phyloP scores from a whole-genome alignment of 2,113 vertebrate genomes.

The Siphamia tubifer region DNA sequence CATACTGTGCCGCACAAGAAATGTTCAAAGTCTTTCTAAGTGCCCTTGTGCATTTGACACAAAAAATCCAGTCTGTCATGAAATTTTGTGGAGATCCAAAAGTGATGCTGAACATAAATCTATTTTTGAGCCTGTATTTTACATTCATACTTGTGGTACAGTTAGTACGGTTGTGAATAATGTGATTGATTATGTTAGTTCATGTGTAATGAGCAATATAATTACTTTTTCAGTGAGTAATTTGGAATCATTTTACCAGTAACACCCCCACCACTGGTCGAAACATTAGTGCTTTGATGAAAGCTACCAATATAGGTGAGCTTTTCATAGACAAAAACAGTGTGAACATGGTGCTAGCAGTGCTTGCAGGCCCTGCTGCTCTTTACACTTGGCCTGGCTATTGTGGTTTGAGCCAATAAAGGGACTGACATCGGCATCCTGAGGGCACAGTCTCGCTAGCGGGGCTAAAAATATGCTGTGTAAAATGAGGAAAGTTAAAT shows the following conservation, averaged over 20 bases:
- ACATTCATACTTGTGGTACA: not conserved
- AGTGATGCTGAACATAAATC: not conserved
- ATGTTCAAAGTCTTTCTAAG: slow-evolving; percentile 26
- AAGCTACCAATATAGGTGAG: too few species aligned
- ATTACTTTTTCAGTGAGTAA: too few species aligned
- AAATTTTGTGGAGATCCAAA: slow-evolving; percentile 2
- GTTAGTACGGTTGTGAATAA: too few species aligned
- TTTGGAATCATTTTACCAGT: too few species aligned
- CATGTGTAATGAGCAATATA: too few species aligned
- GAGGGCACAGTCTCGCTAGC: not conserved
- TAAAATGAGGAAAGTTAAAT: slow-evolving; percentile 24
- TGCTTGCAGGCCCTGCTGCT: not conserved
- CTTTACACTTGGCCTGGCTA: not conserved
- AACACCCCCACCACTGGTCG: too few species aligned
- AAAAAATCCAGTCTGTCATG: slow-evolving; percentile 24
- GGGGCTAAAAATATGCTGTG: slow-evolving; percentile 34
- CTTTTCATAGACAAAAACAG: not conserved
- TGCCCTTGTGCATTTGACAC: slow-evolving; percentile 18
- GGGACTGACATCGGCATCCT: not conserved
- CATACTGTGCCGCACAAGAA: slow-evolving; percentile 31
- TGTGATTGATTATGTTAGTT: too few species aligned
- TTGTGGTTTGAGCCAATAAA: not conserved
- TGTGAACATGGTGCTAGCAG: not conserved
- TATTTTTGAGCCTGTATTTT: slow-evolving; percentile 26
- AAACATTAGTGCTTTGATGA: too few species aligned